phyloP scores from a whole-genome alignment of 1,140 invertebrate species.

The Brachionus rotundiformis region DNA sequence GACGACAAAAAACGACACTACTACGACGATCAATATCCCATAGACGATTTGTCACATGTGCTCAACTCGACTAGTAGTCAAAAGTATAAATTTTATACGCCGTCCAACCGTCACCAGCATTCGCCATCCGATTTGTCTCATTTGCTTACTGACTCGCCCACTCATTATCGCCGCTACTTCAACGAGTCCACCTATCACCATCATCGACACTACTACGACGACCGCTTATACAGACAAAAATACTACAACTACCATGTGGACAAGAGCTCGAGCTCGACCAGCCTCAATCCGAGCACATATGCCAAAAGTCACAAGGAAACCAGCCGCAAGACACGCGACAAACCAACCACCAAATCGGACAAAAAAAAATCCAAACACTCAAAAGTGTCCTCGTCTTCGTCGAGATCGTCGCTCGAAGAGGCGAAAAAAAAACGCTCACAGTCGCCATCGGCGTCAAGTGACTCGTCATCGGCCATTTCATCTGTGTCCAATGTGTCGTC shows the following conservation, averaged over 20 bases:
- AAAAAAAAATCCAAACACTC: background rate
- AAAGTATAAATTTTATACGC: slow-evolving; percentile 4
- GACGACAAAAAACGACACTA: slow-evolving; percentile 24
- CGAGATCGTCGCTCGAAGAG: background rate
- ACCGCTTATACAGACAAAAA: background rate
- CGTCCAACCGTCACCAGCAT: background rate
- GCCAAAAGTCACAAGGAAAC: background rate
- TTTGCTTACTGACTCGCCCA: background rate
- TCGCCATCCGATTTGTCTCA: slow-evolving; percentile 13
- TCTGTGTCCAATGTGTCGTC: slow-evolving; percentile 9
- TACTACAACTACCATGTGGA: background rate
- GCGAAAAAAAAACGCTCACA: background rate
- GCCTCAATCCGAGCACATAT: background rate
- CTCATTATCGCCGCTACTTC: background rate
- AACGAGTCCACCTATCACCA: background rate
- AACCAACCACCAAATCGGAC: background rate
- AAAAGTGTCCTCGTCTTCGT: background rate
- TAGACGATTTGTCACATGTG: background rate
- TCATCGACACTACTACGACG: slow-evolving; percentile 31
- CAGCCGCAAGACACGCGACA: background rate
- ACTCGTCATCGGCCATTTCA: slow-evolving; percentile 6
- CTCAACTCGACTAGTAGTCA: background rate
- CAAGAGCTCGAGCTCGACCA: slow-evolving; percentile 27
- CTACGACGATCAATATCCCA: slow-evolving; percentile 2
- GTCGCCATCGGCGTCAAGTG: background rate